Evolutionary conservation across 1,140 invertebrate genomes (phyloP).

Genomic region (Pentalonia nigronervosa): DNA sequence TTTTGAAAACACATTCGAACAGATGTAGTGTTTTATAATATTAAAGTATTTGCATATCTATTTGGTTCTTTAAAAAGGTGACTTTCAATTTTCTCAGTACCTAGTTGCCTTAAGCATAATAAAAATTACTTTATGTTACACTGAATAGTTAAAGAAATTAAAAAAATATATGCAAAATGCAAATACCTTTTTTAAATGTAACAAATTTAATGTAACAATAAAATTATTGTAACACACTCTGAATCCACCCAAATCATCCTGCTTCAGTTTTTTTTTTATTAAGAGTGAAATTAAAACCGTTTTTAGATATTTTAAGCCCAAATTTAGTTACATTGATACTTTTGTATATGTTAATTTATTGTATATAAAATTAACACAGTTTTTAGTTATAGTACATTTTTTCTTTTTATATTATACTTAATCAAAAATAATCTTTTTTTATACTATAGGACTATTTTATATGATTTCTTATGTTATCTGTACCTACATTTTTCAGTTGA

Average conservation of each 20-base stretch:
- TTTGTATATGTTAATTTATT: not conserved
- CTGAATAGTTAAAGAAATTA: too few relatives aligned
- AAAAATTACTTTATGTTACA: too few relatives aligned
- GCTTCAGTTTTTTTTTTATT: not conserved
- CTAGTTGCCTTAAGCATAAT: too few relatives aligned
- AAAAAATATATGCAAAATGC: too few relatives aligned
- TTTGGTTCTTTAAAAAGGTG: not conserved
- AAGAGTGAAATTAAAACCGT: not conserved
- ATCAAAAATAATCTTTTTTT: not conserved
- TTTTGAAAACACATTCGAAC: not conserved
- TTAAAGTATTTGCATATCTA: not conserved
- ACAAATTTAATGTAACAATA: not conserved
- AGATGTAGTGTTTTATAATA: not conserved
- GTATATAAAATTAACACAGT: not conserved
- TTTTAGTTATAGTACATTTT: not conserved
- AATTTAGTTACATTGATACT: not conserved
- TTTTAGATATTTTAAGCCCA: not conserved
- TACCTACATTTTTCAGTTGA: not conserved
- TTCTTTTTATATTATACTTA: not conserved
- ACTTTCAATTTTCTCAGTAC: not conserved
- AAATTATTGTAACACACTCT: not conserved
- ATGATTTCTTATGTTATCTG: not conserved
- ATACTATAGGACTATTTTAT: not conserved
- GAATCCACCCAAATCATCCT: not conserved
- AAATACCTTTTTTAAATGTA: too few relatives aligned